Evolutionary conservation across 2,113 vertebrate genomes (phyloP), one percentile per base, ranked within the genome.

Genomic region (Leptobrachium ailaonicum): DNA sequence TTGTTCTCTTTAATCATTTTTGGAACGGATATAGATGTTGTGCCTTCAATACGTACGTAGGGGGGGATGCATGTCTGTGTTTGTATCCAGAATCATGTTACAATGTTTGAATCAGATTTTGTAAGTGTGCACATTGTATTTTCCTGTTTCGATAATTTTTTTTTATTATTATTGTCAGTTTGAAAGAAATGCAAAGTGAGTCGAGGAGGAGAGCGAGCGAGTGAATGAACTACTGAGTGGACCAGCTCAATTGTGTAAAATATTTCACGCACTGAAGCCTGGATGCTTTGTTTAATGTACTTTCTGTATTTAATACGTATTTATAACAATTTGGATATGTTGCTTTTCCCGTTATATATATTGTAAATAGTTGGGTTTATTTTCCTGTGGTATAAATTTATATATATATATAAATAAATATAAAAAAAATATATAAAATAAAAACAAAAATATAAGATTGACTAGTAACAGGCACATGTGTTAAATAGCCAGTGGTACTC

Each of bases 181-280:
- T 4, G 70, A 3, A 8, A 10, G 11, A 42, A 80, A 58, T 62
- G 72, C 71, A 60, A 62, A 47, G 62, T 2, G 41, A 60, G 50
- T 60, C 41, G 53, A 58, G 66, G 13, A 66, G 42, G 73, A 83
- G 82, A 20, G 80, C 85, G 88, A 90, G 89, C 88, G 90, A 92
- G 88, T 86, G 87, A 91, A 88, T 91, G 93, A 95, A 97, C 96
- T 97, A 97, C 96, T 99, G 96, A 98, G 92, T 88, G 90, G 93
- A 92, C 91, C 87, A 88, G 89, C 88, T 92, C 90, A 88, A 90
- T 90, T 92, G 64, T 90, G 91, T 93, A 89, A 89, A 88, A 85
- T 87, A 88, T 90, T 89, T 92, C 90, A 92, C 93, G 93, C 94
- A 94, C 93, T 96, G 95, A 95, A 93, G 92, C 91, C 90, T 87